Conservation (phyloP, 2,797 vertebrate species). For the Carduelis carduelis region DNA sequence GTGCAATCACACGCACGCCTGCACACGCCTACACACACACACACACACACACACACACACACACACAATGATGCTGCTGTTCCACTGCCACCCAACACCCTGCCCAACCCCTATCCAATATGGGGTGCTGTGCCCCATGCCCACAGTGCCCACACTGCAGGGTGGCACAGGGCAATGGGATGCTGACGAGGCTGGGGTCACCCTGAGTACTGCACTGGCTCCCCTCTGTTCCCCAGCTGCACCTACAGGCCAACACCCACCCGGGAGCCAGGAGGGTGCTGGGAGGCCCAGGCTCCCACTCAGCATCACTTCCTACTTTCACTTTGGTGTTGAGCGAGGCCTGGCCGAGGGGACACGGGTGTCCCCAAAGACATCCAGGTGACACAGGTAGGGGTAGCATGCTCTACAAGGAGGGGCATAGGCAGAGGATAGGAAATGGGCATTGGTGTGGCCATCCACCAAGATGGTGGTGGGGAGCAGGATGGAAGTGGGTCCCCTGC, state of each 20-base stretch:
- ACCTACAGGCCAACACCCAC: background rate
- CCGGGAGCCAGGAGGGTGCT: background rate
- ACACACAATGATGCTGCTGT: background rate
- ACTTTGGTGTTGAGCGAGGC: background rate
- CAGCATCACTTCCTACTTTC: constrained; percentile 59
- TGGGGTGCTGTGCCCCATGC: background rate
- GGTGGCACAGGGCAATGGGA: fast-evolving
- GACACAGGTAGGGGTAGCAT: background rate
- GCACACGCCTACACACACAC: background rate
- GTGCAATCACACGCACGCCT: fast-evolving
- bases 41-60: too few species aligned
- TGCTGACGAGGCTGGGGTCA: background rate
- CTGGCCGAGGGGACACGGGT: background rate
- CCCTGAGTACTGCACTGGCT: fast-evolving
- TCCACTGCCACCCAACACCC: fast-evolving
- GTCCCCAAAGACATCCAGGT: background rate
- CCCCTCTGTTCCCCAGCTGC: background rate
- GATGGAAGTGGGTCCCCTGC: background rate
- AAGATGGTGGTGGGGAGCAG: fast-evolving
- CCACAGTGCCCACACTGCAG: background rate
- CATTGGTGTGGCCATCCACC: fast-evolving
- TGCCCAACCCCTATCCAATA: fast-evolving
- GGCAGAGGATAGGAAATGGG: background rate
- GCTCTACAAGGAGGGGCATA: fast-evolving
- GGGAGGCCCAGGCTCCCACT: background rate